Evolutionary conservation across 2,113 vertebrate genomes (phyloP), one percentile per base, ranked within the genome.

Genomic region (Eretmochelys imbricata): DNA sequence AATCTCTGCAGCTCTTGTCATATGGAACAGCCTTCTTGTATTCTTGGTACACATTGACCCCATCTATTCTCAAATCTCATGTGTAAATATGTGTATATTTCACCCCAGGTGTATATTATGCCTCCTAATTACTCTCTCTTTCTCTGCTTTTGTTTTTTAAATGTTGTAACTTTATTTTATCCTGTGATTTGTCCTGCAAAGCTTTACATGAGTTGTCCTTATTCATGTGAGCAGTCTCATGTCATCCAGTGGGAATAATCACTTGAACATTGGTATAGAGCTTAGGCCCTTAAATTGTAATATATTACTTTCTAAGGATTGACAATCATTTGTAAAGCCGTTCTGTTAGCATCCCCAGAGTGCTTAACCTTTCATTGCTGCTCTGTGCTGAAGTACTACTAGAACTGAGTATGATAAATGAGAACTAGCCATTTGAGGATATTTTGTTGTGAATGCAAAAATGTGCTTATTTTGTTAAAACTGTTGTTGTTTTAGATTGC

Each of bases 51-150:
- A 84, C 84, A 55, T 53, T 55, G 0, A 11, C 46, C 2, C 14
- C 0, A 0, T n/a, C 0, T 48, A 27, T 89, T 78, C 85, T 90
- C 49, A 80, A 20, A 72, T 72, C 5, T 62, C 10, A 80, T 57
- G 10, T 8, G 31, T 35, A 79, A 55, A 75, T 17, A 22, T 3
- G 20, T 25, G 8, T 5, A 10, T 84, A 54, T 69, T 51, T 46
- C 14, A 16, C 85, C 75, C 8, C 24, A 35, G 16, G n/a, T 1
- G 35, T 83, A 27, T 48, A n/a, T 4, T 90, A 84, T 82, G 5
- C 14, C 6, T 69, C 1, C 10, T 38, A 0, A 0, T 27, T 54
- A 48, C 3, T 29, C 42, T 24, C 9, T 78, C 80, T 24, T 22
- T 59, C 62, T 20, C 5, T 22, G 5, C 38, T 90, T 22, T 4